Conservation (phyloP, 2,888 invertebrate species). For the Xanthorhoe spadicearia region DNA sequence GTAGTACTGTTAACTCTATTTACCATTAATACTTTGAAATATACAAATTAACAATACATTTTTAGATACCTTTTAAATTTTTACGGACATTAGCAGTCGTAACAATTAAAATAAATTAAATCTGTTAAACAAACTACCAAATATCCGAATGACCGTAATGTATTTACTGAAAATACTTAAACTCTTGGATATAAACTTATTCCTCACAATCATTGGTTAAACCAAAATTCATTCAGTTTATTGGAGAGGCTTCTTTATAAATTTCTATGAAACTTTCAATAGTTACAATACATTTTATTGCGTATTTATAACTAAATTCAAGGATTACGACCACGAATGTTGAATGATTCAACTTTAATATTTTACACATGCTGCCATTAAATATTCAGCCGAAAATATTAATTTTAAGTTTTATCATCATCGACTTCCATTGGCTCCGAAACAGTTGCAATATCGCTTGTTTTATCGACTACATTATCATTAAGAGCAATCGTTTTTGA, state of each 20-base stretch:
- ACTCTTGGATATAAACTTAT: not conserved
- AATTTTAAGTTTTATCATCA: constrained; percentile 22
- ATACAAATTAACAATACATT: not conserved
- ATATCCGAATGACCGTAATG: not conserved
- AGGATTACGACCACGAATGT: not conserved
- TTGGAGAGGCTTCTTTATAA: not conserved
- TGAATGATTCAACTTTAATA: not conserved
- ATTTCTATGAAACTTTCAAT: not conserved
- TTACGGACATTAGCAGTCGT: not conserved
- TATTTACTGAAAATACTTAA: not conserved
- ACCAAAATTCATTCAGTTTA: not conserved
- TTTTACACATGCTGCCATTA: not conserved
- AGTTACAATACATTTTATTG: not conserved
- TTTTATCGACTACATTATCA: constrained; percentile 5
- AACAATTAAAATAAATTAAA: not conserved
- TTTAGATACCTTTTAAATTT: not conserved
- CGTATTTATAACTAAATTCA: not conserved
- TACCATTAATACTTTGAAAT: not conserved
- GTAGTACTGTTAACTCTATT: not conserved
- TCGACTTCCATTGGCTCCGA: constrained; percentile 35
- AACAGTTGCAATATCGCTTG: not conserved
- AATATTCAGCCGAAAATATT: not conserved
- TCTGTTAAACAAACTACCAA: not conserved
- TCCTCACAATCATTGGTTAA: not conserved
- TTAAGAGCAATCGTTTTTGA: constrained; percentile 7